Conservation (phyloP, 2,113 vertebrate species). For the Corythaixoides concolor region DNA sequence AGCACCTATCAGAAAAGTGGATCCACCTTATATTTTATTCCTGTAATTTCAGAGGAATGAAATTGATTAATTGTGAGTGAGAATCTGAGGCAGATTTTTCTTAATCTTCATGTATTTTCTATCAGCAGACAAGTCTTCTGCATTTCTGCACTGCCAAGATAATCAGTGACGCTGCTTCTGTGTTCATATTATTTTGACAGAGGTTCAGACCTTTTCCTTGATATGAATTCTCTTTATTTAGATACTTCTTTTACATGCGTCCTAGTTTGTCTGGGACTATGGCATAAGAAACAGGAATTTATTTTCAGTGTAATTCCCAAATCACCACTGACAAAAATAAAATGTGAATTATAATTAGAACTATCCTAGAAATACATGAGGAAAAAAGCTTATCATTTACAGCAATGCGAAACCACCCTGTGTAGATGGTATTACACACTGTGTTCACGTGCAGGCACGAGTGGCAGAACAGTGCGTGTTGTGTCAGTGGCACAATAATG, state of each 20-base stretch:
- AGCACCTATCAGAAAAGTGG: background rate
- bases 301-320: background rate
- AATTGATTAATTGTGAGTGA: background rate
- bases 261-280: background rate
- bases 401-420: background rate
- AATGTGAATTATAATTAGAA: background rate
- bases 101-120: background rate
- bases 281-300: background rate
- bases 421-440: background rate
- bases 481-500: background rate
- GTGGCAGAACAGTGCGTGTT: background rate
- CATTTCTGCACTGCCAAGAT: conserved; percentile 9
- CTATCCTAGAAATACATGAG: background rate
- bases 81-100: background rate
- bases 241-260: background rate
- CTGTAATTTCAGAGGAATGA: background rate
- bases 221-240: background rate
- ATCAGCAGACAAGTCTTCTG: background rate
- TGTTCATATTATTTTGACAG: background rate
- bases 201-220: background rate
- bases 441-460: background rate
- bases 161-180: background rate
- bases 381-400: background rate
- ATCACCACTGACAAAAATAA: background rate
- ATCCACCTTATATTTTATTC: background rate